These are phyloP conservation scores for Caloenas nicobarica DNA, from an alignment of 2,113 vertebrate genomes.

Conservation along the genomic window DNA sequence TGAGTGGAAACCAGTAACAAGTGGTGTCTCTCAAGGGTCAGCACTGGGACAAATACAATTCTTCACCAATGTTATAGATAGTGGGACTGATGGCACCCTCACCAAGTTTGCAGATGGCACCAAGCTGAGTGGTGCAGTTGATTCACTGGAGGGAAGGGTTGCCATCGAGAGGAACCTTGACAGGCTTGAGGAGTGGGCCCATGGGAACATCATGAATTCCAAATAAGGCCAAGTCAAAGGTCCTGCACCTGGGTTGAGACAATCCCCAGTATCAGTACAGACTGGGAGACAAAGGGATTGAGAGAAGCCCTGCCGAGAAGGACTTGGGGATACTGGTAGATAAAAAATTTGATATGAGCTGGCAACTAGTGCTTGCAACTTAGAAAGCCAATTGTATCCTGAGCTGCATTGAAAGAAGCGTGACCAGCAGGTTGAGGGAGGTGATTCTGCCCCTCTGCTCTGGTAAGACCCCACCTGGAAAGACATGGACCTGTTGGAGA, in stretches of 20 bases:
- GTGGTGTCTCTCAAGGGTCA: no score
- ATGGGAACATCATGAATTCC: no score
- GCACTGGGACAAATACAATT: no score
- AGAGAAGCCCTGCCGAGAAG: not conserved
- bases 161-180: no score
- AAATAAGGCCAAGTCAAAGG: no score
- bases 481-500: not conserved
- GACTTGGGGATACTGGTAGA: not conserved
- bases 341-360: not conserved
- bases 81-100: no score
- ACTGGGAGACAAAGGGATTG: not conserved
- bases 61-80: no score
- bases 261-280: not conserved
- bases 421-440: not conserved
- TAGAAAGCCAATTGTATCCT: not conserved
- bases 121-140: no score
- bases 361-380: accelerated
- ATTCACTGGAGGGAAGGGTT: no score
- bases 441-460: not conserved
- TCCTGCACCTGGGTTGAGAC: not conserved
- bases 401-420: not conserved
- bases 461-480: not conserved
- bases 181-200: no score
- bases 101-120: no score
- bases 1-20: not conserved